Evolutionary conservation across 2,797 vertebrate species (phyloP), one percentile per base, ranked within the genome.

Genomic region (Lithobates sylvaticus): DNA sequence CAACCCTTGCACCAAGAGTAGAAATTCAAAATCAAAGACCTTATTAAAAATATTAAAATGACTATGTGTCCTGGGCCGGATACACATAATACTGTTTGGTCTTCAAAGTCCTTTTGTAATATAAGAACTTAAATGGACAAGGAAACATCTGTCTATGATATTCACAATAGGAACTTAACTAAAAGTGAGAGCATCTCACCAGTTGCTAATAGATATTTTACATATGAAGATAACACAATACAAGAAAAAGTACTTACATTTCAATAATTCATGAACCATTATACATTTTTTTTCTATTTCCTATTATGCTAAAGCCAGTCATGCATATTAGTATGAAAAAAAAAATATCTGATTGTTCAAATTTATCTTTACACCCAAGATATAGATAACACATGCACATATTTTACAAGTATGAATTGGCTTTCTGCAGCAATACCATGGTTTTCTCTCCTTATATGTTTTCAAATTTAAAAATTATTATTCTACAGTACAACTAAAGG

Each of bases 21-120:
- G 90, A 36, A 81, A 89, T 86, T 88, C 89, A 90, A 74, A 93
- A 92, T 93, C 91, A 94, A 93, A 93, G 88, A 76, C 58, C 4
- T 2, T 83, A 90, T 91, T 92, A 93, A 88, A 67, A 76, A 88
- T 83, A 84, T 92, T 92, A 90, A 92, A 91, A 91, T 89, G 89
- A 86, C 75, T 88, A 90, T 86, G 3, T 87, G 87, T 91, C 89
- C 67, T 92, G 88, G 92, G 86, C 72, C 69, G 7, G 79, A 89
- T 77, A 91, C 86, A 92, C 91, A 90, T 74, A 89, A 88, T 47
- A 83, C 74, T 85, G 88, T 64, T 81, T 54, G 9, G 21, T 90
- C 89, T 91, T 89, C 84, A 91, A 91, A 90, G 80, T 27, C 26
- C 27, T 90, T 67, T 70, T 82, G 18, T 61, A 87, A 84, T 83